These are phyloP conservation scores for Typhlomys cinereus DNA, from an alignment of 2,113 vertebrate genomes.

Conservation along the genomic window DNA sequence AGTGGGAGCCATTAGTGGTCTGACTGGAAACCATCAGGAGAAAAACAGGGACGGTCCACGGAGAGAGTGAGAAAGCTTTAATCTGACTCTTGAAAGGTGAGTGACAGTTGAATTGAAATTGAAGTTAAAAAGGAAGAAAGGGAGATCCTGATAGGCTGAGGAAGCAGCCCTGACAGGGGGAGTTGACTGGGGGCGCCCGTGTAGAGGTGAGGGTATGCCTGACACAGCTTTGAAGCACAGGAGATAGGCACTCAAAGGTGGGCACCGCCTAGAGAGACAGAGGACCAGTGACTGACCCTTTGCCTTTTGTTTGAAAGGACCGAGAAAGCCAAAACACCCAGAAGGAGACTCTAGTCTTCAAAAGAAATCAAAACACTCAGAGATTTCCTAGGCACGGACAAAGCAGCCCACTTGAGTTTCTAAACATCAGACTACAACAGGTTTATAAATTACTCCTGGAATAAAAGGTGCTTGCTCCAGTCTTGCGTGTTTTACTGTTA, in stretches of 20 bases:
- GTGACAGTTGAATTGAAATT: constrained; percentile 49
- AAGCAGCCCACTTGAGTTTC: background rate
- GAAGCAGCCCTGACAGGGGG: background rate
- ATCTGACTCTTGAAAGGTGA: background rate
- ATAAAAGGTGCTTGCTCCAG: constrained; percentile 22
- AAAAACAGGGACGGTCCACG: background rate
- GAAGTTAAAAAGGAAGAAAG: constrained; percentile 19
- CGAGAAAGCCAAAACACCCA: background rate
- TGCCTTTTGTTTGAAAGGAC: constrained; percentile 8
- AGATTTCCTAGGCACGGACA: background rate
- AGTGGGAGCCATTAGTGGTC: background rate
- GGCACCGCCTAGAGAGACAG: background rate
- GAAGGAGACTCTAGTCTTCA: background rate
- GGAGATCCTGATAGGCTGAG: background rate
- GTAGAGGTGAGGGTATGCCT: too few relatives aligned
- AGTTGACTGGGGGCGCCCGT: too few relatives aligned
- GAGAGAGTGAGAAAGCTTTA: background rate
- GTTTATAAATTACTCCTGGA: background rate
- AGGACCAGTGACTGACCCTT: background rate
- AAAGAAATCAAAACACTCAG: background rate
- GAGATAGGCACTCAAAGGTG: background rate
- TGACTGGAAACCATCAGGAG: background rate
- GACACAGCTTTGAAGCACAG: background rate
- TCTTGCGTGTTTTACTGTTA: constrained; percentile 48
- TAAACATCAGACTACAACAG: background rate